A percentile compares a stretch with the other conserved stretches of the same genome.
Evolutionary conservation across 64 coral and sea anemone genomes (phyloP).

Genomic region (Pachyseris speciosa): DNA sequence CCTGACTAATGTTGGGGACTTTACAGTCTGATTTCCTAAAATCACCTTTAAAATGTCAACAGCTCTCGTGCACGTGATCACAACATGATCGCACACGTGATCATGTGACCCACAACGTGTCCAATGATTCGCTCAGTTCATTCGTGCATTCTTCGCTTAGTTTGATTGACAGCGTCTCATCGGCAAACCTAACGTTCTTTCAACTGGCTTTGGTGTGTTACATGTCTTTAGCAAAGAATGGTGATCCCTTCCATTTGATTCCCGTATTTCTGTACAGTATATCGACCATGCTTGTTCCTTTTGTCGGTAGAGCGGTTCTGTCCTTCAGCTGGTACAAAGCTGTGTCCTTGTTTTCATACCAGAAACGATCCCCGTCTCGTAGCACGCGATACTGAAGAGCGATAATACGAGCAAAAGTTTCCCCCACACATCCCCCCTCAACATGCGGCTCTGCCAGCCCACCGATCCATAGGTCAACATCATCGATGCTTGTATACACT

Average conservation of each 20-base stretch:
- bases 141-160: neutral
- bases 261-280: slow-evolving; percentile 79
- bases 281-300: slow-evolving; percentile 80
- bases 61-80: neutral
- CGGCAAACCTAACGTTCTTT: neutral
- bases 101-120: neutral
- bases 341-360: slow-evolving; percentile 86
- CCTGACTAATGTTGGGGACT: neutral
- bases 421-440: slow-evolving; percentile 82
- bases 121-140: neutral
- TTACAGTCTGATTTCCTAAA: neutral
- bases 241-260: slow-evolving; percentile 86
- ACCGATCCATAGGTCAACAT: slow-evolving; percentile 94
- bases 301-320: slow-evolving; percentile 70
- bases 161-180: neutral
- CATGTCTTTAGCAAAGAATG: slow-evolving; percentile 45
- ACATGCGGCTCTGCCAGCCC: slow-evolving; percentile 88
- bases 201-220: neutral
- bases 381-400: slow-evolving; percentile 81
- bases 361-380: slow-evolving; percentile 88
- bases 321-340: slow-evolving; percentile 72
- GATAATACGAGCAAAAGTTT: slow-evolving; percentile 89
- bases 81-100: neutral
- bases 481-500: slow-evolving; percentile 77
- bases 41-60: neutral